phyloP scores from a whole-genome alignment of 1,140 invertebrate species.

The Lordiphosa stackelbergi region DNA sequence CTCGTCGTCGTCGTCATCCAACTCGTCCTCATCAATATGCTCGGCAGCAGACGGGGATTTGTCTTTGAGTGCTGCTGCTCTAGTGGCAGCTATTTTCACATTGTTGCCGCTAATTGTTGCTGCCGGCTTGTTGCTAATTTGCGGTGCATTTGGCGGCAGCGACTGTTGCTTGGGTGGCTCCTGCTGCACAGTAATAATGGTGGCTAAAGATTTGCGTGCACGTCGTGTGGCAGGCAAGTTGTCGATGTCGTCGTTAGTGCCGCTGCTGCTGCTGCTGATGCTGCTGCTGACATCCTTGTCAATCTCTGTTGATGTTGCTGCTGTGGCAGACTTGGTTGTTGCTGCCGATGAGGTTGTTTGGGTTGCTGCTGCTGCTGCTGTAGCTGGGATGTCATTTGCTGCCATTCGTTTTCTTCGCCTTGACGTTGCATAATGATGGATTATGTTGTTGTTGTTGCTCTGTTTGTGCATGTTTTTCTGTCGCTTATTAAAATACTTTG shows the following conservation, averaged over 20 bases:
- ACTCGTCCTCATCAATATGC: background rate
- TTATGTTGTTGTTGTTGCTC: constrained; percentile 46
- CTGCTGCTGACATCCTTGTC: constrained; percentile 32
- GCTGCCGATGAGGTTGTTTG: constrained; percentile 14
- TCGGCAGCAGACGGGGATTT: constrained; percentile 23
- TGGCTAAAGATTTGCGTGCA: constrained; percentile 61
- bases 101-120: constrained; percentile 51
- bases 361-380: constrained; percentile 32
- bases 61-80: constrained; percentile 25
- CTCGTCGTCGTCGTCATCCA: constrained; percentile 11
- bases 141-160: constrained; percentile 60
- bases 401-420: constrained; percentile 55
- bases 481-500: constrained; percentile 74
- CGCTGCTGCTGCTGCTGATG: constrained; percentile 17
- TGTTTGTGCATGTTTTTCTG: constrained; percentile 72
- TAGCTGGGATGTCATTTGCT: constrained; percentile 54
- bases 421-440: constrained; percentile 68
- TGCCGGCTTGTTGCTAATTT: constrained; percentile 71
- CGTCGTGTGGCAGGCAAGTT: constrained; percentile 43
- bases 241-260: constrained; percentile 27
- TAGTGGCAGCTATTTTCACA: constrained; percentile 31
- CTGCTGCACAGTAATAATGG: constrained; percentile 32
- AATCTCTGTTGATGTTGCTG: constrained; percentile 17
- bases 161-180: constrained; percentile 32
- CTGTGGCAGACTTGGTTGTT: constrained; percentile 29